Evolutionary conservation across 2,888 invertebrate genomes (phyloP), one percentile per base, ranked within the genome.

Genomic region (Chrysopilus asiliformis): DNA sequence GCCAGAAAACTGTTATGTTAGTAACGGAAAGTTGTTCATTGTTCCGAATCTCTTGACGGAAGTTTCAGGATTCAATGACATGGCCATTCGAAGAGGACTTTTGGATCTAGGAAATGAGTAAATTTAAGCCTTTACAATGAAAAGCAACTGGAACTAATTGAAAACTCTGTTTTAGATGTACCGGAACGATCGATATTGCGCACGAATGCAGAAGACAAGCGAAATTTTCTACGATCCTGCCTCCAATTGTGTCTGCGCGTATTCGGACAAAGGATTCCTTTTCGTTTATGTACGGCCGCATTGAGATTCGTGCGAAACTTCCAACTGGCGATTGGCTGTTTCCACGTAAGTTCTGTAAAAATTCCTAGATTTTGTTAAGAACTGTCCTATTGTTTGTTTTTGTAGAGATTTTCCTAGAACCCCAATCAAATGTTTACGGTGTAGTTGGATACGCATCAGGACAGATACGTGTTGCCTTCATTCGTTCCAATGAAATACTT

Each of bases 271-370:
- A 69, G 47, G 64, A 70, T 25, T 60, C 59, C 1, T 78, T 83
- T 49, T 68, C 68, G 4, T 83, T 84, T 48, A 68, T 68, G 8
- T 82, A 79, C 51, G 84, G 84, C 9, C 68, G 64, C 25, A 64
- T 84, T 10, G 71, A 76, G 50, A 63, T 84, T 3, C 67, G 71
- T 15, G 84, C 83, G 0, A 79, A 76, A 55, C 51, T 85, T 15
- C 82, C 84, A 0, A 67, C 67, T 43, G 84, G 84, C 1, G 79
- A 83, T 53, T 84, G 84, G 85, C 61, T 84, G 13, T 70, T 79
- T 50, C 83, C 85, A 34, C 67, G 84, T 83, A 64, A 65, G 51
- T 30, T 27, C 34, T 18, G 22, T 8, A 8, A 22, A 22, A 22
- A 22, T 22, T n/a, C n/a, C 4, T 4, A 9, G 4, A 22, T 33